These are phyloP conservation scores for Parnassius glacialis DNA, from an alignment of 2,888 invertebrate species.

Conservation along the genomic window DNA sequence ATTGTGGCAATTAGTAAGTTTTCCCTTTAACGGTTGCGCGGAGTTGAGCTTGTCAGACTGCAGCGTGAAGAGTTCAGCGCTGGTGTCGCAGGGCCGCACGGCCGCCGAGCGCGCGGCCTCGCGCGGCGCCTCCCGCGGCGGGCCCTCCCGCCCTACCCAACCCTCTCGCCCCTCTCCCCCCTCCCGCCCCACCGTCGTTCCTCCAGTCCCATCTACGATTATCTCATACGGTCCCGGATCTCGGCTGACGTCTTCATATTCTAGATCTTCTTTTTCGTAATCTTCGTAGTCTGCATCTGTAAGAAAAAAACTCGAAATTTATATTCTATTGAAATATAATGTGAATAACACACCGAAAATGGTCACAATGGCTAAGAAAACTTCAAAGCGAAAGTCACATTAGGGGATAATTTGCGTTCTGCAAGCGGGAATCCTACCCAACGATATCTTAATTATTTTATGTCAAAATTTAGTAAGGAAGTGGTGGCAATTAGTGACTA, in stretches of 20 bases:
- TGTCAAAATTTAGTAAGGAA: too few species aligned
- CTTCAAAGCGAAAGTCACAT: too few species aligned
- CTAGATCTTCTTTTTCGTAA: constrained; percentile 65
- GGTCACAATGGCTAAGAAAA: too few species aligned
- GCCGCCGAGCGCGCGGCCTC: constrained; percentile 79
- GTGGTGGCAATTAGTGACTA: too few species aligned
- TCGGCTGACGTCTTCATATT: constrained; percentile 58
- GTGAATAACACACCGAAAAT: too few species aligned
- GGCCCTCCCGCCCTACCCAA: constrained; percentile 29
- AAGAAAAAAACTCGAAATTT: not conserved
- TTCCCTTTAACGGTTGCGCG: constrained; percentile 92
- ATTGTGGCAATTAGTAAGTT: constrained; percentile 92
- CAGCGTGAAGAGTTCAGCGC: constrained; percentile 91
- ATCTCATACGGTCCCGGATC: constrained; percentile 74
- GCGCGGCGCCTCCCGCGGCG: constrained; percentile 68
- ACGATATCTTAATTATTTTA: too few species aligned
- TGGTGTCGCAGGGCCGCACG: constrained; percentile 91
- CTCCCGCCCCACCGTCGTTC: constrained; percentile 50
- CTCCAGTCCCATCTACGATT: constrained; percentile 64
- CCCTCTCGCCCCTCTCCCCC: constrained; percentile 46
- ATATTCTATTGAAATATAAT: too few species aligned
- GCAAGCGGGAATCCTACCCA: too few species aligned
- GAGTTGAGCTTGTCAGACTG: constrained; percentile 91
- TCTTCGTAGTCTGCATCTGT: constrained; percentile 64
- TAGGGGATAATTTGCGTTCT: too few species aligned